phyloP scores from a whole-genome alignment of 2,797 vertebrate species.

The Catostomus latipinnis region DNA sequence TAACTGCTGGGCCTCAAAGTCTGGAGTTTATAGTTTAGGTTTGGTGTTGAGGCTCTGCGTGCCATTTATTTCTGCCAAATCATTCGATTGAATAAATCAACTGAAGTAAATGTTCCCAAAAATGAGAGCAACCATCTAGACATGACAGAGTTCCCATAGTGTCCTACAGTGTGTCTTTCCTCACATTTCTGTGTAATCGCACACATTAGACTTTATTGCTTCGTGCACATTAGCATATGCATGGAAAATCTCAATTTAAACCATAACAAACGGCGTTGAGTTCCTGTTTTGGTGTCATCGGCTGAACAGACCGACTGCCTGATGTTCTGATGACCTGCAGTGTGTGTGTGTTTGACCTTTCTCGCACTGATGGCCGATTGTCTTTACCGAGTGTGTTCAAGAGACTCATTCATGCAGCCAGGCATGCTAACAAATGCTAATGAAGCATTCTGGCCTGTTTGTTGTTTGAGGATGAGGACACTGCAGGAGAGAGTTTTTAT shows the following conservation, averaged over 20 bases:
- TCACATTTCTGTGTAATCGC: too few species aligned
- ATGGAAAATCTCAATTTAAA: not conserved
- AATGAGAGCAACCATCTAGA: too few species aligned
- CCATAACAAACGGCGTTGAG: not conserved
- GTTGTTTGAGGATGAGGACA: not conserved
- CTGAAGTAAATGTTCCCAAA: too few species aligned
- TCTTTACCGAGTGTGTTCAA: constrained; percentile 20
- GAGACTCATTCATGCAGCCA: not conserved
- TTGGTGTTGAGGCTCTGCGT: too few species aligned
- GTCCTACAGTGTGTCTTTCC: too few species aligned
- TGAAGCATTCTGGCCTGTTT: not conserved
- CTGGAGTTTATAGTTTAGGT: too few species aligned
- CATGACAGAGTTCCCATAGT: too few species aligned
- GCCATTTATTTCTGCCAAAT: not conserved
- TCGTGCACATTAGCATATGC: not conserved
- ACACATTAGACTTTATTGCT: not conserved
- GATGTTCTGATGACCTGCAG: not conserved
- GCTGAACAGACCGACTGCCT: not conserved
- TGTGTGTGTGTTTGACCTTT: constrained; percentile 20
- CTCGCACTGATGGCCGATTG: not conserved
- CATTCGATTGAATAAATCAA: too few species aligned
- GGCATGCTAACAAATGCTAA: constrained; percentile 23
- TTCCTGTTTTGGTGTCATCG: not conserved
- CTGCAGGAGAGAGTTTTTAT: not conserved
- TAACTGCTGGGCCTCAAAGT: not conserved